These are phyloP conservation scores for Oryzias curvinotus DNA, from an alignment of 2,113 vertebrate genomes.

Conservation along the genomic window DNA sequence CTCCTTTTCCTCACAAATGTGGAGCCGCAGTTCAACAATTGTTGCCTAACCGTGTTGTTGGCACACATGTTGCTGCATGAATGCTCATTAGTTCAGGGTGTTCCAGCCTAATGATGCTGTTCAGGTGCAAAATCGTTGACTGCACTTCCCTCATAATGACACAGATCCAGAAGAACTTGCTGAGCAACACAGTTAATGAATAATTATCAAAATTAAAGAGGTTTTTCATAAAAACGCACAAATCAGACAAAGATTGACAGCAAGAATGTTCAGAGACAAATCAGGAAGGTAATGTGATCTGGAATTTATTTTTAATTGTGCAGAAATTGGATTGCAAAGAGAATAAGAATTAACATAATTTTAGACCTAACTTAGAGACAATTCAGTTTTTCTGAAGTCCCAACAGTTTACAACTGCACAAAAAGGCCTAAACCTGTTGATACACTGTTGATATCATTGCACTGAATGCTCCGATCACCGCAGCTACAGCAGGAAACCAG, in stretches of 20 bases:
- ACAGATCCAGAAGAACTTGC: no score
- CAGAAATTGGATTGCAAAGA: no score
- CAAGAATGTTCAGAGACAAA: neutral
- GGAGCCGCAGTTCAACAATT: no score
- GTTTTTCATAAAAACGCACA: neutral
- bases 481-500: conserved; percentile 8
- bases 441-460: neutral
- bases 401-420: neutral
- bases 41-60: no score
- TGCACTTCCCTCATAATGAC: no score
- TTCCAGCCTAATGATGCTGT: no score
- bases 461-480: neutral
- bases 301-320: neutral
- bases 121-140: no score
- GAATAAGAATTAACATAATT: no score
- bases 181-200: no score
- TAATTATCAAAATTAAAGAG: neutral
- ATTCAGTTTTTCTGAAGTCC: neutral
- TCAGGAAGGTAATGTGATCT: neutral
- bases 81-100: no score
- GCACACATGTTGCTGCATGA: no score
- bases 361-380: neutral
- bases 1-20: no score
- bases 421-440: conserved; percentile 4
- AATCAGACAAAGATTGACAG: neutral